Evolutionary conservation across 2,888 invertebrate species (phyloP).

Genomic region (Orthosia gothica): DNA sequence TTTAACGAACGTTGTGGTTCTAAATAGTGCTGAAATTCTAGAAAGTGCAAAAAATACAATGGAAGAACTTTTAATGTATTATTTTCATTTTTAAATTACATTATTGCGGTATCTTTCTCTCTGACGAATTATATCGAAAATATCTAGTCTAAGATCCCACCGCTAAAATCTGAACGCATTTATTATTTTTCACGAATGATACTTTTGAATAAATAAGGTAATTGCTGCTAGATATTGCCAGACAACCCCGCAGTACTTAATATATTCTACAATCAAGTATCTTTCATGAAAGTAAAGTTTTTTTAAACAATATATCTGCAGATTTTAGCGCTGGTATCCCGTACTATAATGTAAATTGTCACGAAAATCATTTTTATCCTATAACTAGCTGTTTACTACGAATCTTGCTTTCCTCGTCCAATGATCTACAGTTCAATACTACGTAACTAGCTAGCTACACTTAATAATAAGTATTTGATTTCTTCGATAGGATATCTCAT

Average conservation of each 20-base stretch:
- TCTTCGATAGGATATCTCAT: constrained; percentile 37
- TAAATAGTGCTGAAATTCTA: constrained; percentile 56
- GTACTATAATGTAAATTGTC: constrained; percentile 22
- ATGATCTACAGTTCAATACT: constrained; percentile 43
- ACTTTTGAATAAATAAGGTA: too few species aligned
- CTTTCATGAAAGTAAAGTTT: too few species aligned
- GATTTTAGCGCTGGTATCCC: too few species aligned
- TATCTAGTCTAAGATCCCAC: not conserved
- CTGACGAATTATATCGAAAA: constrained; percentile 35
- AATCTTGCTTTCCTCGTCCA: constrained; percentile 30
- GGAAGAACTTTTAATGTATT: constrained; percentile 53
- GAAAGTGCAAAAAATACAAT: constrained; percentile 64
- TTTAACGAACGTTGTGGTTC: constrained; percentile 36
- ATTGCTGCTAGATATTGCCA: too few species aligned
- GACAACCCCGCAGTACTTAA: too few species aligned
- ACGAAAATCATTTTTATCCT: constrained; percentile 26
- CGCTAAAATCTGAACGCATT: too few species aligned
- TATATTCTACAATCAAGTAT: too few species aligned
- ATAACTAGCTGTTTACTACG: constrained; percentile 2
- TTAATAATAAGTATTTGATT: constrained; percentile 31
- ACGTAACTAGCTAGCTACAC: constrained; percentile 31
- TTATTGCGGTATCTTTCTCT: constrained; percentile 48
- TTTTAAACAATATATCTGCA: too few species aligned
- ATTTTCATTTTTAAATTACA: constrained; percentile 25
- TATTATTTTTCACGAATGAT: too few species aligned